Conservation (phyloP, 2,888 invertebrate species). For the Cosmorhoe ocellata region DNA sequence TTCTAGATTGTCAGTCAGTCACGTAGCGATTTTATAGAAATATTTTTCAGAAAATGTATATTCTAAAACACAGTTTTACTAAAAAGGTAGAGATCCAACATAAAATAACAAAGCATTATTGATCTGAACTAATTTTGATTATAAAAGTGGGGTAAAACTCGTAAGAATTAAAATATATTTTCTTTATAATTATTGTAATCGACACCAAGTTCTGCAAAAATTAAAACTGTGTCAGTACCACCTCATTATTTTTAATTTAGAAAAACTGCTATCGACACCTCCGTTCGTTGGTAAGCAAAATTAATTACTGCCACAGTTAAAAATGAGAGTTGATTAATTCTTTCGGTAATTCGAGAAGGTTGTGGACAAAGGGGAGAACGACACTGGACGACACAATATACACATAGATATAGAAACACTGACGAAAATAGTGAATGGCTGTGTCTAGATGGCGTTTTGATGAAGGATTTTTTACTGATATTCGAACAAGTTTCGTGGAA, state of each 20-base stretch:
- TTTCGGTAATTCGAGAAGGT: slow-evolving; percentile 73
- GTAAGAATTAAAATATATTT: not conserved
- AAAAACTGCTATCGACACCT: slow-evolving; percentile 73
- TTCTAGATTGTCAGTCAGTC: too few species aligned
- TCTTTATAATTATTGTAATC: slow-evolving; percentile 18
- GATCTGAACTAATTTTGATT: not conserved
- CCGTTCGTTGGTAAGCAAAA: slow-evolving; percentile 58
- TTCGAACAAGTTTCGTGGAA: too few species aligned
- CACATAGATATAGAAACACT: too few species aligned
- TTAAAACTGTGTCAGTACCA: slow-evolving; percentile 31
- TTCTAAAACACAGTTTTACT: too few species aligned
- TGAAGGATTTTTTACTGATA: too few species aligned
- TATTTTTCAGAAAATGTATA: too few species aligned
- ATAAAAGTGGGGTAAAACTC: not conserved
- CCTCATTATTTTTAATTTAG: slow-evolving; percentile 66
- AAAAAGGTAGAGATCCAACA: too few species aligned
- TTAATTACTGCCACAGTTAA: slow-evolving; percentile 68
- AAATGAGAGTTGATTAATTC: slow-evolving; percentile 67
- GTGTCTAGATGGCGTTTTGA: too few species aligned
- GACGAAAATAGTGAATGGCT: too few species aligned
- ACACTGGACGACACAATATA: slow-evolving; percentile 21
- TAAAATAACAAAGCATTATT: too few species aligned
- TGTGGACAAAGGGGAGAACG: slow-evolving; percentile 62
- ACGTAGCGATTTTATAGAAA: too few species aligned
- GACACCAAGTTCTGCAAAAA: slow-evolving; percentile 11